Base-by-base conservation (phyloP, 2,113 vertebrate species). In the Urocynchramus pylzowi region DNA sequence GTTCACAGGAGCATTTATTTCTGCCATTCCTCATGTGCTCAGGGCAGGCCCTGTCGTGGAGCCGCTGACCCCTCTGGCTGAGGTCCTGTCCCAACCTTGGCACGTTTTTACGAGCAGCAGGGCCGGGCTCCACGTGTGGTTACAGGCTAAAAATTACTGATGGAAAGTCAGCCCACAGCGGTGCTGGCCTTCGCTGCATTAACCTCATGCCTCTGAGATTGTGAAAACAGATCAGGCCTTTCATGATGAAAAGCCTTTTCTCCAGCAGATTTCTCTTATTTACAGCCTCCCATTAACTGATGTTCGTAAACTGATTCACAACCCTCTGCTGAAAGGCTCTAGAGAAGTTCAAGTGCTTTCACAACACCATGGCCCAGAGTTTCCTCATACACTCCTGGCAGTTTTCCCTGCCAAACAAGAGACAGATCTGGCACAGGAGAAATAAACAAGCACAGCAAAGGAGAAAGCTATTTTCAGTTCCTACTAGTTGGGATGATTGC, bases 21-120 rank as follows among this genome's bases (percentile, higher is more conserved):
- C 54, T 78, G 60, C 69, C 14, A 4, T 20, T 87, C 30, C 49
- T n/a, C 6, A 0, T 27, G 59, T 61, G 61, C 56, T 31, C 0
- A 0, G 49, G 11, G 17, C 54, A 19, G 2, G 0, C 4, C 0
- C 42, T 52, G 17, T 1, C 1, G 0, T 0, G 2, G 20, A 79
- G 41, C 37, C 80, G n/a, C 37, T 0, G 0, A 2, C 60, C 27
- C 18, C 12, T n/a, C 41, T 54, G 44, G 67, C 50, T 92, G 84
- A 47, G 28, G 1, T 44, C 75, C 9, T 61, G 44, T 73, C 84
- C 87, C 26, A 56, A 11, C 67, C 70, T 13, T 69, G 8, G 2
- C 78, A n/a, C 30, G 0, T 57, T 59, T 69, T 33, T 52, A 28
- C 0, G 1, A 77, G 87, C 22, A 39, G 57, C 16, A 3, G 4